Conservation (phyloP, 2,888 invertebrate species). For the Rhagonycha lutea region DNA sequence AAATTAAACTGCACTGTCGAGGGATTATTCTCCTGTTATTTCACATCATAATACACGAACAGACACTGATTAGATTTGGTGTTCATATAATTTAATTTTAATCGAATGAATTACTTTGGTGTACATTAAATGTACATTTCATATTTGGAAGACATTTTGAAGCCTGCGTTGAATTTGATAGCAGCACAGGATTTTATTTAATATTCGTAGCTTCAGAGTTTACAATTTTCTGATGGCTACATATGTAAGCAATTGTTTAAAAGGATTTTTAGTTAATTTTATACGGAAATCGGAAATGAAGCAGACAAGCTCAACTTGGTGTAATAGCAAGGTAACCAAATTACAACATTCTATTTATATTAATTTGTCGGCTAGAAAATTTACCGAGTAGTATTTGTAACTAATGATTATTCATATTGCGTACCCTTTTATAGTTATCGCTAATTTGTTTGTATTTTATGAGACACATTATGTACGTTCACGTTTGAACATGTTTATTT, state of each 20-base stretch:
- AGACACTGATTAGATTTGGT: not conserved
- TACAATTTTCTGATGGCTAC: no score
- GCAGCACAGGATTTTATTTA: not conserved
- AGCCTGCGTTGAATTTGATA: not conserved
- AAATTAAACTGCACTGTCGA: slow-evolving; percentile 10
- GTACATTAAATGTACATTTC: not conserved
- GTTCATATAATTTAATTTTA: not conserved
- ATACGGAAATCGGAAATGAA: not conserved
- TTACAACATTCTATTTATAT: not conserved
- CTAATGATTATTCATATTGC: not conserved
- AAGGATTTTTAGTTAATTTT: not conserved
- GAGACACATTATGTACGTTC: not conserved
- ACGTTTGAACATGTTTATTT: not conserved
- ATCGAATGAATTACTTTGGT: not conserved
- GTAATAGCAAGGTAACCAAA: not conserved
- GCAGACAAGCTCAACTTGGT: not conserved
- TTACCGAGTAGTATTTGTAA: not conserved
- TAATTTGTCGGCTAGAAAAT: not conserved
- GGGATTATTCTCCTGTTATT: slow-evolving; percentile 9
- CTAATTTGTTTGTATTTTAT: not conserved
- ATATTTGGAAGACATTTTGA: not conserved
- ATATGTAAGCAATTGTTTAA: not conserved
- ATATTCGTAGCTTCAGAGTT: no score
- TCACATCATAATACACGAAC: not conserved
- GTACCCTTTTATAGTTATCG: not conserved